Evolutionary conservation across 2,113 vertebrate species (phyloP).

Genomic region (Gallinago media): DNA sequence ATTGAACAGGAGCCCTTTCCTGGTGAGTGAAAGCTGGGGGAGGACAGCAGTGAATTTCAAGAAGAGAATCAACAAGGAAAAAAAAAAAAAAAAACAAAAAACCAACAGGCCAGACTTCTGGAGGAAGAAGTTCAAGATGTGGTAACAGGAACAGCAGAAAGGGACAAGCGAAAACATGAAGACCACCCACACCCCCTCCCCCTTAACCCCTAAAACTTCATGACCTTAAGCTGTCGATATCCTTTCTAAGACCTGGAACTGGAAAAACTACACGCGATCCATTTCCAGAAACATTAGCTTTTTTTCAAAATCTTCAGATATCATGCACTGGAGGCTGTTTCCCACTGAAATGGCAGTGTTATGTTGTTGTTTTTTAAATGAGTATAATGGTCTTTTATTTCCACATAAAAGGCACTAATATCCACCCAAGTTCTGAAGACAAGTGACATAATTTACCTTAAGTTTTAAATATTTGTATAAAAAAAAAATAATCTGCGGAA

Average conservation of each 20-base stretch:
- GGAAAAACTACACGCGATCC: constrained; percentile 25
- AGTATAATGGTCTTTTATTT: constrained; percentile 66
- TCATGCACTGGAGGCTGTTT: constrained; percentile 46
- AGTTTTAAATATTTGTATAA: constrained; percentile 75
- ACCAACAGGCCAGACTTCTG: neutral
- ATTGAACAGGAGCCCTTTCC: constrained; percentile 41
- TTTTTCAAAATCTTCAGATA: constrained; percentile 37
- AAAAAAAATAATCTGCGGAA: constrained; percentile 39
- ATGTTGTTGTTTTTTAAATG: neutral
- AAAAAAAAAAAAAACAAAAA: neutral
- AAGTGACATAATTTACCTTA: constrained; percentile 72
- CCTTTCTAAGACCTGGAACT: constrained; percentile 19
- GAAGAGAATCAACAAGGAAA: constrained; percentile 1
- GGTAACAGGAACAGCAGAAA: constrained; percentile 32
- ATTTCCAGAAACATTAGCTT: neutral
- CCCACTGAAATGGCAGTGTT: constrained; percentile 55
- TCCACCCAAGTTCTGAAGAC: constrained; percentile 63
- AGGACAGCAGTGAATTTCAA: constrained; percentile 4
- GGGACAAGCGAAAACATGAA: neutral
- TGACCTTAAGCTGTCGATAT: neutral
- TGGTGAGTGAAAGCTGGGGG: neutral
- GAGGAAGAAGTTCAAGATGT: constrained; percentile 10
- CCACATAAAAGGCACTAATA: constrained; percentile 76
- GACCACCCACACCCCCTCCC: neutral
- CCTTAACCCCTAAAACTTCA: neutral